These are phyloP conservation scores for Diabrotica balteata DNA, from an alignment of 2,888 invertebrate species.

Conservation along the genomic window DNA sequence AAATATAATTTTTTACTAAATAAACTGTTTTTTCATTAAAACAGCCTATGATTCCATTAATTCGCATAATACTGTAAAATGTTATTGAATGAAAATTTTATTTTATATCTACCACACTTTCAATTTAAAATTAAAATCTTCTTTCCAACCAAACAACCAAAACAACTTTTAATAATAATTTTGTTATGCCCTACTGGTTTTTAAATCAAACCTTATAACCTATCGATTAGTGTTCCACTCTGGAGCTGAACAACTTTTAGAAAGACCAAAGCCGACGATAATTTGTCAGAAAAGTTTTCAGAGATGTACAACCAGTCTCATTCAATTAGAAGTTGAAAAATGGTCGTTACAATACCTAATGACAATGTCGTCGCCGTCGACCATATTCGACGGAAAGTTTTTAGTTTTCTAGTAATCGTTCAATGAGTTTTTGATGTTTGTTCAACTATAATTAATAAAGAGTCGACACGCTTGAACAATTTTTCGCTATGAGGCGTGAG, in stretches of 20 bases:
- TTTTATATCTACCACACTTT: no score
- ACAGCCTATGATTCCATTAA: no score
- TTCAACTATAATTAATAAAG: neutral
- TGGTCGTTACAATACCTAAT: neutral
- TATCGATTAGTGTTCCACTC: no score
- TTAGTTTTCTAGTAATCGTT: neutral
- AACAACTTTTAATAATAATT: no score
- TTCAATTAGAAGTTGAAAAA: conserved; percentile 1
- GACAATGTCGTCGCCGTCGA: neutral
- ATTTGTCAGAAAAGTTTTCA: neutral
- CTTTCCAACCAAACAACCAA: no score
- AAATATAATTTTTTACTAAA: no score
- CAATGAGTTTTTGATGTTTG: neutral
- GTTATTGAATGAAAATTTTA: no score
- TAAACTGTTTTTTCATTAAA: no score
- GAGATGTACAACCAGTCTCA: neutral
- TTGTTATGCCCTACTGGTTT: no score
- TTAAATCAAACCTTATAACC: no score
- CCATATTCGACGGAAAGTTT: neutral
- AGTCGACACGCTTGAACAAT: neutral
- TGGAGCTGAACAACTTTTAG: neutral
- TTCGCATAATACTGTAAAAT: no score
- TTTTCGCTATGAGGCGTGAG: neutral
- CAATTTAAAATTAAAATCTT: no score
- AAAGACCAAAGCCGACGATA: neutral